Evolutionary conservation across 2,888 invertebrate genomes (phyloP).

Genomic region (Sicus ferrugineus): DNA sequence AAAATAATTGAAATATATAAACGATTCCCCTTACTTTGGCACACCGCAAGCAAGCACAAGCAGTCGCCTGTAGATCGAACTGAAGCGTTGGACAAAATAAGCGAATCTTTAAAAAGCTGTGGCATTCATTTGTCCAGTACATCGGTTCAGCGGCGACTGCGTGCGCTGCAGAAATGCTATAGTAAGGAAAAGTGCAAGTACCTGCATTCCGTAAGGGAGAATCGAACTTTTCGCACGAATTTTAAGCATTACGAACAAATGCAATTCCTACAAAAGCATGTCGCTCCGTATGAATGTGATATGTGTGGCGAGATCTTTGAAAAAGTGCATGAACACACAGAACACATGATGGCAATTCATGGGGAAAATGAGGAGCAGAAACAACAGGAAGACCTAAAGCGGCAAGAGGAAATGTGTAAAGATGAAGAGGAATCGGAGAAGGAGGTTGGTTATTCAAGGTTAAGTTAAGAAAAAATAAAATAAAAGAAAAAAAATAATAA

Average conservation of each 20-base stretch:
- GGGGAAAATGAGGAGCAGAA: neutral
- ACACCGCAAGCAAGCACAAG: conserved; percentile 45
- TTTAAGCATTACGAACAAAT: conserved; percentile 54
- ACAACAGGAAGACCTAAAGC: neutral
- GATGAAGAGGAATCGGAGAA: neutral
- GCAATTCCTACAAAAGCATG: conserved; percentile 55
- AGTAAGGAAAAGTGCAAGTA: conserved; percentile 55
- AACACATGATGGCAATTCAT: conserved; percentile 43
- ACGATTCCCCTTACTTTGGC: conserved; percentile 55
- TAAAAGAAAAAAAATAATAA: neutral
- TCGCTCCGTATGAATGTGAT: conserved; percentile 55
- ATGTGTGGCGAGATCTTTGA: conserved; percentile 55
- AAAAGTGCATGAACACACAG: conserved; percentile 44
- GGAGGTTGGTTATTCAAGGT: neutral
- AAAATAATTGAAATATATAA: conserved; percentile 53
- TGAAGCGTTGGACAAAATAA: conserved; percentile 49
- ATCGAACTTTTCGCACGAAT: conserved; percentile 41
- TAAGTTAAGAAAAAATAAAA: neutral
- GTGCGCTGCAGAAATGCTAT: conserved; percentile 53
- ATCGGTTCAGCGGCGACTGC: conserved; percentile 49
- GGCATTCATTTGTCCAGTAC: conserved; percentile 43
- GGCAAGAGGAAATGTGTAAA: neutral
- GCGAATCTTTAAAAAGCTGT: conserved; percentile 44
- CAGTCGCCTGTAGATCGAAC: conserved; percentile 44
- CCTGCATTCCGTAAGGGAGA: conserved; percentile 50